phyloP scores from a whole-genome alignment of 2,113 vertebrate species.

The Sphyrna mokarran region DNA sequence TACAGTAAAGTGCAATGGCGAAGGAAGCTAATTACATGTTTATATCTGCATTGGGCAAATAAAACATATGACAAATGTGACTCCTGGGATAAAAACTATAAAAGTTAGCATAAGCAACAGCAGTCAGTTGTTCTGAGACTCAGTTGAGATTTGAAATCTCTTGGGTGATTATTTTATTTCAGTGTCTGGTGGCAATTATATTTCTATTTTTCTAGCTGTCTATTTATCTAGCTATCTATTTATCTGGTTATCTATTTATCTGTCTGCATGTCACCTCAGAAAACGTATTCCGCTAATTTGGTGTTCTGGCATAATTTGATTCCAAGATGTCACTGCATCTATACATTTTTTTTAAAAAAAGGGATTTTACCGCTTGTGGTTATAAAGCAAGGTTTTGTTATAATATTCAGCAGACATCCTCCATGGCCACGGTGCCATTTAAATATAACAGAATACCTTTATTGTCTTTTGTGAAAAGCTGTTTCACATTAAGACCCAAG shows the following conservation, averaged over 20 bases:
- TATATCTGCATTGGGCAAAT: conserved; percentile 32
- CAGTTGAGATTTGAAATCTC: background rate
- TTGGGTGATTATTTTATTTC: background rate
- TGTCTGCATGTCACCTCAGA: background rate
- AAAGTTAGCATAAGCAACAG: conserved; percentile 5
- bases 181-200: background rate
- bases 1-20: background rate
- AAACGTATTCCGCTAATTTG: background rate
- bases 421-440: background rate
- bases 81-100: conserved; percentile 13
- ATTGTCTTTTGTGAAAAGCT: too few species aligned
- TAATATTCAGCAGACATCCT: too few species aligned
- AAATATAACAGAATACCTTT: background rate
- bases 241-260: background rate
- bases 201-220: too few species aligned
- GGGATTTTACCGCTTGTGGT: too few species aligned
- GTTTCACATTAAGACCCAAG: background rate
- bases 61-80: background rate
- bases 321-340: background rate
- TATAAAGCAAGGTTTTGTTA: background rate
- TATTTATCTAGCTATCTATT: background rate
- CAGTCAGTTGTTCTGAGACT: background rate
- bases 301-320: background rate
- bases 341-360: background rate
- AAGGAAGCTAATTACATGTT: conserved; percentile 13